phyloP scores from a whole-genome alignment of 2,888 invertebrate species.

The Drosophila mulleri region DNA sequence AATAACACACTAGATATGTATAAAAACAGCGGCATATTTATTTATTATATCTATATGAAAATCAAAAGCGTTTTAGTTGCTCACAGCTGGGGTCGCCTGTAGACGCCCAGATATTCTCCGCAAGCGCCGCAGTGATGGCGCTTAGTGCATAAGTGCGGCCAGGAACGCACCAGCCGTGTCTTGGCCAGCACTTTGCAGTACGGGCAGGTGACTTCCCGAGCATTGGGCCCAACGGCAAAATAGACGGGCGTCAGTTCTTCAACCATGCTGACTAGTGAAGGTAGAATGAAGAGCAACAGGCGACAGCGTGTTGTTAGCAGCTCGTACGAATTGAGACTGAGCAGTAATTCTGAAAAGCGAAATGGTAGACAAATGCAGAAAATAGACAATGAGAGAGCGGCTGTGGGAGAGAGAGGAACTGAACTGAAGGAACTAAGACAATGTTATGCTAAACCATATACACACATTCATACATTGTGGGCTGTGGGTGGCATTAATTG shows the following conservation, averaged over 20 bases:
- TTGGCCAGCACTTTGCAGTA: constrained; percentile 77
- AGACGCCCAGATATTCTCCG: constrained; percentile 83
- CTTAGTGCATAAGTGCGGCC: constrained; percentile 72
- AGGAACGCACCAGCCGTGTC: constrained; percentile 73
- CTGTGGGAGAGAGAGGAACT: neutral
- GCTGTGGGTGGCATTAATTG: neutral
- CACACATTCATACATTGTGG: neutral
- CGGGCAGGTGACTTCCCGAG: constrained; percentile 82
- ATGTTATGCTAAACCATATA: neutral
- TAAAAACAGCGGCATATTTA: constrained; percentile 17
- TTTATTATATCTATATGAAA: constrained; percentile 9
- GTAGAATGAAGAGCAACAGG: constrained; percentile 4
- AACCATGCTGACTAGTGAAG: constrained; percentile 45
- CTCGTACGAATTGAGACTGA: constrained; percentile 51
- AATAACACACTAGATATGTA: constrained; percentile 16
- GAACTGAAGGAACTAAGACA: neutral
- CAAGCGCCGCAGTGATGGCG: constrained; percentile 83
- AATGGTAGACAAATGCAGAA: constrained; percentile 16
- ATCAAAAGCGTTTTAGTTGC: neutral
- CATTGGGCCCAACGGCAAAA: constrained; percentile 83
- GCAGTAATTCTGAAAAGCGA: constrained; percentile 27
- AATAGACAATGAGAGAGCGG: constrained; percentile 8
- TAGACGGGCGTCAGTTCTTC: constrained; percentile 71
- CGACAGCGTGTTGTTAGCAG: constrained; percentile 27
- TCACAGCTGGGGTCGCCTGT: constrained; percentile 81